Evolutionary conservation across 2,888 invertebrate genomes (phyloP).

Genomic region (Stenichneumon culpator): DNA sequence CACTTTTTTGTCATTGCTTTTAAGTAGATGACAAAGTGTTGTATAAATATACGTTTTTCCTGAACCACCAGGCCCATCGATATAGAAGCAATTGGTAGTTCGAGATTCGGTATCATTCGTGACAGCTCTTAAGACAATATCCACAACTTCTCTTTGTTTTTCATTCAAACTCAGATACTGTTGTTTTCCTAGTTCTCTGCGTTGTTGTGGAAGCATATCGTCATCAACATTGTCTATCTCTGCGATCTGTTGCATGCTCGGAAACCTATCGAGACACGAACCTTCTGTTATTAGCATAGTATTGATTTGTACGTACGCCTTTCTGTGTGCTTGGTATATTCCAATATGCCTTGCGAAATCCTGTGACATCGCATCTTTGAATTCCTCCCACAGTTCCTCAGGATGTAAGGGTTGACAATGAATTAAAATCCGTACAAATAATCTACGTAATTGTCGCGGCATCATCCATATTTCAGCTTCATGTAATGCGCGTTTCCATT

Average conservation of each 20-base stretch:
- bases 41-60: slow-evolving; percentile 13
- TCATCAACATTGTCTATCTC: neutral
- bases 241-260: slow-evolving; percentile 31
- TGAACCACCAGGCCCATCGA: neutral
- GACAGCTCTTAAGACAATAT: slow-evolving; percentile 22
- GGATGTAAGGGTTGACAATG: slow-evolving; percentile 66
- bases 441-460: slow-evolving; percentile 71
- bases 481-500: slow-evolving; percentile 57
- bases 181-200: neutral
- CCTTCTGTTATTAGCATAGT: neutral
- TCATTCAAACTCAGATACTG: slow-evolving; percentile 50
- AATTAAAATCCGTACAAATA: slow-evolving; percentile 74
- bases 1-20: slow-evolving; percentile 1
- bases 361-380: slow-evolving; percentile 40
- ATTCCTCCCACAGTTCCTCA: slow-evolving; percentile 67
- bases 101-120: neutral
- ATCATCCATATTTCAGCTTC: slow-evolving; percentile 59
- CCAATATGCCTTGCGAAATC: slow-evolving; percentile 16
- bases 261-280: slow-evolving; percentile 28
- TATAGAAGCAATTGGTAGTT: neutral
- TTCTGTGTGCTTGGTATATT: neutral
- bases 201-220: neutral
- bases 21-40: slow-evolving; percentile 2
- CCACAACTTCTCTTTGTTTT: slow-evolving; percentile 53
- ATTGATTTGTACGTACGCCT: slow-evolving; percentile 15